phyloP scores from a whole-genome alignment of 2,113 vertebrate species.

The Nesogale talazaci region DNA sequence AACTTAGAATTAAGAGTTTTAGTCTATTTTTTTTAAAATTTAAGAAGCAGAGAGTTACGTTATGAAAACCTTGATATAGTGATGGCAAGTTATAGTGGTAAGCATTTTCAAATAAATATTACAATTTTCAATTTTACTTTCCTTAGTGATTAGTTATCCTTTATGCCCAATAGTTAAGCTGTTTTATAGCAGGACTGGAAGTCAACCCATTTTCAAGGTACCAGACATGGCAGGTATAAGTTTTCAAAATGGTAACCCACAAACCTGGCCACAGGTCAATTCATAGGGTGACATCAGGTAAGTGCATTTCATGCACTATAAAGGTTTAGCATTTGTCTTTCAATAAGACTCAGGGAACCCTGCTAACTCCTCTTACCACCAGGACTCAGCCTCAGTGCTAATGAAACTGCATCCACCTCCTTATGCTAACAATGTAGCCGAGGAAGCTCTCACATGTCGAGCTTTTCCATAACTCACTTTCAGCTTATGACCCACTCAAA shows the following conservation, averaged over 20 bases:
- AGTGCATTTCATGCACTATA: background rate
- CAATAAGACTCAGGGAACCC: background rate
- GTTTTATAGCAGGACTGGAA: background rate
- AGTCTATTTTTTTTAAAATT: conserved; percentile 68
- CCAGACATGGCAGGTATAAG: conserved; percentile 21
- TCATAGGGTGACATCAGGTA: conserved; percentile 8
- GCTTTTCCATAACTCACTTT: background rate
- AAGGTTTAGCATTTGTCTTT: background rate
- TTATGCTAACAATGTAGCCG: background rate
- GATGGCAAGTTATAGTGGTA: conserved; percentile 63
- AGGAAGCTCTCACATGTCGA: background rate
- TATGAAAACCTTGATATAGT: conserved; percentile 71
- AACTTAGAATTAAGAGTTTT: conserved; percentile 65
- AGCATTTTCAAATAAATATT: conserved; percentile 51
- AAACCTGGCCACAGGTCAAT: background rate
- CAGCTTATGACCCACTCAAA: background rate
- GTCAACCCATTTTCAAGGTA: background rate
- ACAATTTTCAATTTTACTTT: conserved; percentile 53
- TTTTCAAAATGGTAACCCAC: background rate
- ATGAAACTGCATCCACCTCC: background rate
- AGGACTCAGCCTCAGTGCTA: background rate
- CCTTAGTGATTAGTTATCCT: background rate
- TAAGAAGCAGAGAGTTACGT: conserved; percentile 49
- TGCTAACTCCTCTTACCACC: background rate
- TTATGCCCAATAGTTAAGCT: background rate